Conservation (phyloP, 2,797 vertebrate genomes). For the Eidolon dupreanum region DNA sequence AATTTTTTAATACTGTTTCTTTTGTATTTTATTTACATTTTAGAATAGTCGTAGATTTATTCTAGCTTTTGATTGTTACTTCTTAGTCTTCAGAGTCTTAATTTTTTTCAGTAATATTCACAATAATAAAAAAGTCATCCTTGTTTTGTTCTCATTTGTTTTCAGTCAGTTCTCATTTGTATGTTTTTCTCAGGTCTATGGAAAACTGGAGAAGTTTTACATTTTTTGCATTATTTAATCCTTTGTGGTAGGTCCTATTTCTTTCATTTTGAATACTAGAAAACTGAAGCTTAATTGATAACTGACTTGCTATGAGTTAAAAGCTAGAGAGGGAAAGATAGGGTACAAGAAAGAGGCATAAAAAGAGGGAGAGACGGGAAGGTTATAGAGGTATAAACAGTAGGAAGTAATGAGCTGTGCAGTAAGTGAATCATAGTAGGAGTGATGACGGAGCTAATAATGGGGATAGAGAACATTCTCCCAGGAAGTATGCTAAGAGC, state of each 20-base stretch:
- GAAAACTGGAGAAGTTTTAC: background rate
- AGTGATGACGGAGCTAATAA: rapidly evolving
- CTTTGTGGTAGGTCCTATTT: background rate
- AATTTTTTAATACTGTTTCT: background rate
- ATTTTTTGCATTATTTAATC: background rate
- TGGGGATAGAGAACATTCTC: background rate
- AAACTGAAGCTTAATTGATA: background rate
- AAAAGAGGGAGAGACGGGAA: background rate
- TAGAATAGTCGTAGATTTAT: background rate
- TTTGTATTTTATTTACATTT: background rate
- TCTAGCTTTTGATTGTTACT: background rate
- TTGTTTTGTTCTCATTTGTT: background rate
- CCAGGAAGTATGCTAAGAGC: background rate
- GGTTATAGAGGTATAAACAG: background rate
- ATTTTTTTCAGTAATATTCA: background rate
- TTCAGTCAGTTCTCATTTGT: background rate
- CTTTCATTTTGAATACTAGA: background rate
- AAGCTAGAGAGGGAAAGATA: background rate
- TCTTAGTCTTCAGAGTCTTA: background rate
- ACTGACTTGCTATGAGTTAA: background rate
- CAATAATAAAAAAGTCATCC: background rate
- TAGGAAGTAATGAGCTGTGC: background rate
- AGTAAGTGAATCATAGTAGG: background rate
- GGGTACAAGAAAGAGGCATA: background rate
- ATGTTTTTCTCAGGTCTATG: background rate